Evolutionary conservation across 2,888 invertebrate species (phyloP), one percentile per base, ranked within the genome.

Genomic region (Xanthorhoe spadicearia): DNA sequence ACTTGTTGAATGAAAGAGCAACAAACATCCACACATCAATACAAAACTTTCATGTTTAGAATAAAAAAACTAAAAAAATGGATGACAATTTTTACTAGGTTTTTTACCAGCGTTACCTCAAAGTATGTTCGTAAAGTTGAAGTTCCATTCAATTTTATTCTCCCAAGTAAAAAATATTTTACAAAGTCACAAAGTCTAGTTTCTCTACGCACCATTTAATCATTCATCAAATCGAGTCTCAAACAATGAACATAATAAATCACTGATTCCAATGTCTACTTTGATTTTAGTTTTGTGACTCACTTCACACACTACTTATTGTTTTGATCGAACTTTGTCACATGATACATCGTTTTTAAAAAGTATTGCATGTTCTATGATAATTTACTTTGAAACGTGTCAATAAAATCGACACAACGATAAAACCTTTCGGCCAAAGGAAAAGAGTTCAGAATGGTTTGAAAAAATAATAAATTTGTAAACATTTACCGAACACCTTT

Each of bases 331-430:
- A 55, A 38, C 43, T 32, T 55, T 59, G 19, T 48, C 19, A 51
- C 50, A 46, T 32, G 32, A 64, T 23, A n/a, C n/a, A 8, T 38
- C 32, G 19, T 18, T 48, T 19, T 28, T 35, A 64, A 53, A n/a
- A 59, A 55, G 13, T 55, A 50, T 65, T 28, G 64, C 64, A 55
- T 65, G 64, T 65, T 13, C 43, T 43, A 55, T 8, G 17, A 60
- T 19, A 55, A 60, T 65, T 60, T 55, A 60, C 23, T 50, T 56
- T 19, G 28, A 17, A 43, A 59, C 4, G 35, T 60, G 38, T 49
- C 10, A 59, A 54, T 64, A 38, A 54, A 59, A 54, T 49, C 2
- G 35, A 35, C 32, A 52, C 35, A 7, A 49, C 48, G 8, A 46
- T 15, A 23, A 32, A 18, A 19, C 17, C 61, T 50, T 32, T 54